Conservation (phyloP, 2,797 vertebrate species). For the Hylomyscus alleni region DNA sequence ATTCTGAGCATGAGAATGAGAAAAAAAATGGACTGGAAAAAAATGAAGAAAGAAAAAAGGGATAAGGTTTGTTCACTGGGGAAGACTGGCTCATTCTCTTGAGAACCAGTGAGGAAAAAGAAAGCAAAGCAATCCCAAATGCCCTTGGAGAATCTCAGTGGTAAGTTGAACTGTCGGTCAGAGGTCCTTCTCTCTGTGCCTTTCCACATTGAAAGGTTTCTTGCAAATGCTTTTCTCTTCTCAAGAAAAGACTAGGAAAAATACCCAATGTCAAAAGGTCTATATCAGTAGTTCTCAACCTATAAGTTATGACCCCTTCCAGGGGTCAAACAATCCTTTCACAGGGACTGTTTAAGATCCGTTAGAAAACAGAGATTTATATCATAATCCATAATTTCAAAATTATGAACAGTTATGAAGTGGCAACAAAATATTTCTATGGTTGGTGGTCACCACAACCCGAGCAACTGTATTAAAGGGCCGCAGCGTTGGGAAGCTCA, state of each 20-base stretch:
- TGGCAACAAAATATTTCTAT: neutral
- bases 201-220: constrained; percentile 61
- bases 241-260: constrained; percentile 62
- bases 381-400: neutral
- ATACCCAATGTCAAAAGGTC: constrained; percentile 30
- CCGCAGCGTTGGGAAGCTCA: neutral
- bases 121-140: neutral
- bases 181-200: neutral
- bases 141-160: constrained; percentile 26
- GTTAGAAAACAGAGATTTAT: neutral
- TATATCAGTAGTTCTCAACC: neutral
- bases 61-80: neutral
- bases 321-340: neutral
- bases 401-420: neutral
- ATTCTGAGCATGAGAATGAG: neutral
- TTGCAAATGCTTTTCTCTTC: constrained; percentile 72
- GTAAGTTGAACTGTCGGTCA: constrained; percentile 46
- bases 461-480: neutral
- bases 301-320: neutral
- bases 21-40: neutral
- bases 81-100: neutral
- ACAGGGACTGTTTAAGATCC: neutral
- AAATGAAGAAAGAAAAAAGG: neutral
- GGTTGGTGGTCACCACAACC: neutral
- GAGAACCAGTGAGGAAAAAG: neutral